Evolutionary conservation across 2,113 vertebrate species (phyloP).

Genomic region (Anguilla japonica): DNA sequence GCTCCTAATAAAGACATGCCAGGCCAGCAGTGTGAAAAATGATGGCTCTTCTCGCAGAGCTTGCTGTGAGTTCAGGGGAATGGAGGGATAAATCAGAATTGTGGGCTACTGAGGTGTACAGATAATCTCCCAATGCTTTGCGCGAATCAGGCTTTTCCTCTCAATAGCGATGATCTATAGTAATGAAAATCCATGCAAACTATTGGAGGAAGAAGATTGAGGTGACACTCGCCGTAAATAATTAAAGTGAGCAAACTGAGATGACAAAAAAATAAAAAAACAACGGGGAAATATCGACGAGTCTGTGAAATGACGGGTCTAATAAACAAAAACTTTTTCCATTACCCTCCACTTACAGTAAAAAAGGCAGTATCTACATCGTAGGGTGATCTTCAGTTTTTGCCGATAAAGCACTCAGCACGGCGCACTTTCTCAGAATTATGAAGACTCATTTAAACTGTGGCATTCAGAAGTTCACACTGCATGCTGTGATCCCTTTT

Average conservation of each 20-base stretch:
- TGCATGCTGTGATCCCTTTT: background rate
- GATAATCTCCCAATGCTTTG: constrained; percentile 45
- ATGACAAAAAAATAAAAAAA: constrained; percentile 60
- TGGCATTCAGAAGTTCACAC: background rate
- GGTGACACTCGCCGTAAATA: constrained; percentile 60
- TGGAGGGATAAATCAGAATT: constrained; percentile 55
- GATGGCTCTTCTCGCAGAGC: constrained; percentile 36
- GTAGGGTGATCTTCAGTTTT: background rate
- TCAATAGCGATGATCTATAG: constrained; percentile 44
- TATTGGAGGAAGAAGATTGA: constrained; percentile 49
- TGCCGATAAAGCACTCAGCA: background rate
- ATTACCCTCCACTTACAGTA: constrained; percentile 16
- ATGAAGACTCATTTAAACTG: constrained; percentile 1
- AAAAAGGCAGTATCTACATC: background rate
- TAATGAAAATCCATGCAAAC: constrained; percentile 58
- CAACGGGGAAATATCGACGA: constrained; percentile 40
- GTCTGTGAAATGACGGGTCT: constrained; percentile 10
- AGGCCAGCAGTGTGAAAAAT: constrained; percentile 52
- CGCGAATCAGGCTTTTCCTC: constrained; percentile 37
- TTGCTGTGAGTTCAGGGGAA: constrained; percentile 52
- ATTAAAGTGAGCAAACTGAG: constrained; percentile 58
- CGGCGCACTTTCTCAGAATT: background rate
- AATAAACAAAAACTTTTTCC: constrained; percentile 25
- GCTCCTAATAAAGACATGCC: constrained; percentile 68
- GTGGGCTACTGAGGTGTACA: constrained; percentile 35